phyloP scores from a whole-genome alignment of 2,888 invertebrate species.

The Spodoptera littoralis region DNA sequence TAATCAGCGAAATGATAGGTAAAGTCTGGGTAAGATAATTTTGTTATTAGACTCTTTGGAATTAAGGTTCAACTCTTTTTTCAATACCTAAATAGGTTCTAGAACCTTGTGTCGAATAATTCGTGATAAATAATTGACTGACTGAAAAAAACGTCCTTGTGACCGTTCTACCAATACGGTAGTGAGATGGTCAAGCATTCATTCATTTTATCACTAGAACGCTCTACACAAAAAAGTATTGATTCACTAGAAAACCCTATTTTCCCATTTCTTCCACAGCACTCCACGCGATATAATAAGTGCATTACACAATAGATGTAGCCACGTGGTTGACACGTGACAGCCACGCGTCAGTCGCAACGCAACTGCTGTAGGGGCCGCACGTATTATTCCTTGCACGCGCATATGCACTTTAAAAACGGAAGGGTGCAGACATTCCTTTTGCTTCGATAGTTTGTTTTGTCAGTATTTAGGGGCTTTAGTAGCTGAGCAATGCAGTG shows the following conservation, averaged over 20 bases:
- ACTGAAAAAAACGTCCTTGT: no score
- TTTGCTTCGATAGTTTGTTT: slow-evolving; percentile 61
- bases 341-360: slow-evolving; percentile 75
- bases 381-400: slow-evolving; percentile 71
- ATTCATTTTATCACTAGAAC: background rate
- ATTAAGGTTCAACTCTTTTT: no score
- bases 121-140: no score
- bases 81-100: no score
- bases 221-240: background rate
- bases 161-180: no score
- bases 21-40: no score
- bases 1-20: no score
- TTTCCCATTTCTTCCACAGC: slow-evolving; percentile 17
- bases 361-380: slow-evolving; percentile 67
- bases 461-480: slow-evolving; percentile 25
- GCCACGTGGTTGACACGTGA: slow-evolving; percentile 73
- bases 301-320: slow-evolving; percentile 74
- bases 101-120: no score
- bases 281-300: slow-evolving; percentile 69
- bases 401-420: slow-evolving; percentile 61
- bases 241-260: slow-evolving; percentile 1
- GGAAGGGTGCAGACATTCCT: slow-evolving; percentile 64
- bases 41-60: no score
- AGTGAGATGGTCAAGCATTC: no score
- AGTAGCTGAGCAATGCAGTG: slow-evolving; percentile 6